Conservation (phyloP, 2,113 vertebrate species). For the Leuciscus idus region DNA sequence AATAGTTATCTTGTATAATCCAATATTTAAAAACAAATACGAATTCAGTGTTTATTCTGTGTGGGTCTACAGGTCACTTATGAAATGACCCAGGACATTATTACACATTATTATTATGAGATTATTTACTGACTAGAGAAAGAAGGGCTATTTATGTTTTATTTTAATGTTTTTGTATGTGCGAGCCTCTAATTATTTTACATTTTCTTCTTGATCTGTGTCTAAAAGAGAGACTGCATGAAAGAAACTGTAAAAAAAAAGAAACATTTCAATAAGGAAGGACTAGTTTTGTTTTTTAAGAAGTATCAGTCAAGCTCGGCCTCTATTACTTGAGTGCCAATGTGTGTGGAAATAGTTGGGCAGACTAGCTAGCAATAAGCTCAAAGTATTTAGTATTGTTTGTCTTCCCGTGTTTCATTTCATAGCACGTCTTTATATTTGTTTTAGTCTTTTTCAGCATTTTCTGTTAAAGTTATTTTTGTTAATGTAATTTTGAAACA, state of each 20-base stretch:
- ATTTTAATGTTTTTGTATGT: neutral
- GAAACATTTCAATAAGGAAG: neutral
- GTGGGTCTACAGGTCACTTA: neutral
- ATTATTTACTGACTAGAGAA: neutral
- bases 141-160: neutral
- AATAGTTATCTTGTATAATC: neutral
- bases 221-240: neutral
- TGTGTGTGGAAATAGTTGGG: slow-evolving; percentile 17
- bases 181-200: neutral
- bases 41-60: neutral
- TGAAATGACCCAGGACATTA: neutral
- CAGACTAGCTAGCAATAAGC: slow-evolving; percentile 15
- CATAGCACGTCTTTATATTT: neutral
- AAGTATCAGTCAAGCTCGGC: slow-evolving; percentile 22
- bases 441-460: neutral
- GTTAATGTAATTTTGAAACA: neutral
- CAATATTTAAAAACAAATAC: neutral
- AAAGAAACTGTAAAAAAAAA: neutral
- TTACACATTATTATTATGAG: neutral
- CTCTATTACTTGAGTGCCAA: slow-evolving; percentile 33
- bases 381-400: slow-evolving; percentile 5
- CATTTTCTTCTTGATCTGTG: neutral
- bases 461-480: neutral
- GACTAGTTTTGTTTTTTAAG: neutral
- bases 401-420: neutral